Base-by-base conservation (phyloP, 2,797 vertebrate species). In the Halcyon smyrnensis region DNA sequence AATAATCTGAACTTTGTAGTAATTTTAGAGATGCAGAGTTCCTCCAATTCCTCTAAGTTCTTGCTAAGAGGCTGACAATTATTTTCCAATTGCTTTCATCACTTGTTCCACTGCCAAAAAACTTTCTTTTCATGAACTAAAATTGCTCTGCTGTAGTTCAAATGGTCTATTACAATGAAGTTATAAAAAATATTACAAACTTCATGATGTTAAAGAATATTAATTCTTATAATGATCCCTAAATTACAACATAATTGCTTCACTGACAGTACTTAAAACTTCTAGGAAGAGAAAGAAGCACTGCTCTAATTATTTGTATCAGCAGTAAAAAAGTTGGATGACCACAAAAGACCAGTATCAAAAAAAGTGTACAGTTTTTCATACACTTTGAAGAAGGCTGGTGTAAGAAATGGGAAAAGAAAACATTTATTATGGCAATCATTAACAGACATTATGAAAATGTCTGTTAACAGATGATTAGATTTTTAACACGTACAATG, bases 211-310 rank as follows among this genome's bases (percentile, higher is more conserved):
- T 76, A 70, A 91, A 93, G 59, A 95, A 84, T 88, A 91, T 56
- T 69, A 84, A 79, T 91, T 95, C 77, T 79, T 82, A 91, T 46
- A 91, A 95, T 46, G 56, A 82, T 62, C 9, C 53, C 24, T 37
- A 87, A 90, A 87, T 84, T 77, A 79, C 67, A 91, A 77, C 56
- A 56, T 67, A 84, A 92, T 90, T 91, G 70, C 82, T 96, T 88
- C 71, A 67, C 45, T 80, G 60, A 50, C 37, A 88, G 67, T 70
- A 84, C 32, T 84, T 78, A 68, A 82, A 90, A 82, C 25, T 91
- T 86, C n/a, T 41, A 82, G 48, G 25, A 76, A 70, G 30, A 81
- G 19, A 89, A 92, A 74, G 62, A 87, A 94, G 67, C 62, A 32
- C 18, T 83, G 36, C 28, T 90, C 15, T 64, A 60, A 86, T 86